A percentile compares a stretch with the other conserved stretches of the same genome.
Evolutionary conservation across 2,113 vertebrate genomes (phyloP).

Genomic region (Ceratotherium simum): DNA sequence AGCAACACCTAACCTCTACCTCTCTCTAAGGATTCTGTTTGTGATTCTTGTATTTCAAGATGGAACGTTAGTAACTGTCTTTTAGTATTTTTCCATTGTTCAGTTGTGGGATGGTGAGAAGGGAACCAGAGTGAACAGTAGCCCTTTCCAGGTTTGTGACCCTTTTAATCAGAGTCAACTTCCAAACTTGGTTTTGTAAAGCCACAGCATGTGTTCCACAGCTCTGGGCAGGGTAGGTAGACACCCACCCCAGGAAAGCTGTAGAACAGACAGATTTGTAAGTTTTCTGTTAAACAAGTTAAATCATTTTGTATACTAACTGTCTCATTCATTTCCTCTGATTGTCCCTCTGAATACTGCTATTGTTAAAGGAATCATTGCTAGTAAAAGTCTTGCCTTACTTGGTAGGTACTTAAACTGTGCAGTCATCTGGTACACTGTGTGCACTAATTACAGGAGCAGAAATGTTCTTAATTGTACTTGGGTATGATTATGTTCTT

Average conservation of each 20-base stretch:
- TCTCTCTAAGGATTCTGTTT: slow-evolving; percentile 62
- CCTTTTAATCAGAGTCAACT: slow-evolving; percentile 36
- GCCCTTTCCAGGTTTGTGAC: slow-evolving; percentile 71
- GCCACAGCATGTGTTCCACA: slow-evolving; percentile 48
- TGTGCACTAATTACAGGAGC: background rate
- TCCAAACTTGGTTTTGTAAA: slow-evolving; percentile 68
- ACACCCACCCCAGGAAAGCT: slow-evolving; percentile 38
- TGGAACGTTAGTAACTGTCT: slow-evolving; percentile 57
- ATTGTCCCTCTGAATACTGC: slow-evolving; percentile 62
- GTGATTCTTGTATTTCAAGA: slow-evolving; percentile 67
- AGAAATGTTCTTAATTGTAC: background rate
- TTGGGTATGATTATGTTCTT: slow-evolving; percentile 81
- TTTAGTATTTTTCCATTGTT: slow-evolving; percentile 51
- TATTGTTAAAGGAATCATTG: slow-evolving; percentile 69
- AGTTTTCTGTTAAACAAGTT: slow-evolving; percentile 54
- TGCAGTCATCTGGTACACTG: slow-evolving; percentile 54
- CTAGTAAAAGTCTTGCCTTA: slow-evolving; percentile 69
- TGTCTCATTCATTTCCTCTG: slow-evolving; percentile 67
- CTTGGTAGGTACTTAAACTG: slow-evolving; percentile 76
- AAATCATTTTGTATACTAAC: slow-evolving; percentile 65
- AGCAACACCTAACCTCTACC: slow-evolving; percentile 26
- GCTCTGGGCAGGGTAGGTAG: slow-evolving; percentile 41
- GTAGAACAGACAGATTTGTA: slow-evolving; percentile 34
- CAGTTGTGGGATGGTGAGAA: slow-evolving; percentile 66
- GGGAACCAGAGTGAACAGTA: slow-evolving; percentile 55